A percentile compares a stretch with the other conserved stretches of the same genome.
Conservation (phyloP, 1,140 invertebrate genomes). For the Drosophila kepulauana region DNA sequence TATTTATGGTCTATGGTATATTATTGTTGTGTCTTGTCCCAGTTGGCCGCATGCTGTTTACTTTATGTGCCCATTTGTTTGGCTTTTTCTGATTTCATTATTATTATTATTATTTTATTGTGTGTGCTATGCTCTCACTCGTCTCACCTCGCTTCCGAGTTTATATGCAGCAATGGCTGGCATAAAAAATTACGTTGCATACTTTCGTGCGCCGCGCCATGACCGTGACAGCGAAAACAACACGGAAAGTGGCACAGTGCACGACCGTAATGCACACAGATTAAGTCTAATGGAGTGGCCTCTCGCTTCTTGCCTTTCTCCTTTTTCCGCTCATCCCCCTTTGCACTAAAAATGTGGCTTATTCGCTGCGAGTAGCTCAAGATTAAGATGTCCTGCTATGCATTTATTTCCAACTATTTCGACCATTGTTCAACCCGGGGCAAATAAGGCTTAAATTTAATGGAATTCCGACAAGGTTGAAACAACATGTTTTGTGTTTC, state of each 20-base stretch:
- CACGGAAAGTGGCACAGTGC: constrained; percentile 9
- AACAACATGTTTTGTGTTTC: background rate
- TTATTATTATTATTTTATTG: constrained; percentile 75
- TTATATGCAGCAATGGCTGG: constrained; percentile 21
- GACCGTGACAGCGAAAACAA: background rate
- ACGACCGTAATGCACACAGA: constrained; percentile 51
- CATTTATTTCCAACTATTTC: background rate
- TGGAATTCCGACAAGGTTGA: background rate
- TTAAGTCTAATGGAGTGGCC: constrained; percentile 71
- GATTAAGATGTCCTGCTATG: background rate
- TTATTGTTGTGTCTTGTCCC: constrained; percentile 6
- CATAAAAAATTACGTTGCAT: constrained; percentile 55
- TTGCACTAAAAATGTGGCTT: constrained; percentile 45
- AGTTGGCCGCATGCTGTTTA: constrained; percentile 55
- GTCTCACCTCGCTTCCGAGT: background rate
- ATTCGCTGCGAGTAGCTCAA: constrained; percentile 7
- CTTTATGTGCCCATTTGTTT: constrained; percentile 60
- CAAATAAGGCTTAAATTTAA: background rate
- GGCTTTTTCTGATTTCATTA: constrained; percentile 68
- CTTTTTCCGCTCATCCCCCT: background rate
- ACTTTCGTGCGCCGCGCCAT: constrained; percentile 50
- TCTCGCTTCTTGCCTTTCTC: background rate
- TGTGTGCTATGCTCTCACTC: constrained; percentile 10
- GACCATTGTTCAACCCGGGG: too few species aligned
- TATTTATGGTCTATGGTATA: background rate